Conservation (phyloP, 1,140 invertebrate species). For the Pseudobourletiella spinata region DNA sequence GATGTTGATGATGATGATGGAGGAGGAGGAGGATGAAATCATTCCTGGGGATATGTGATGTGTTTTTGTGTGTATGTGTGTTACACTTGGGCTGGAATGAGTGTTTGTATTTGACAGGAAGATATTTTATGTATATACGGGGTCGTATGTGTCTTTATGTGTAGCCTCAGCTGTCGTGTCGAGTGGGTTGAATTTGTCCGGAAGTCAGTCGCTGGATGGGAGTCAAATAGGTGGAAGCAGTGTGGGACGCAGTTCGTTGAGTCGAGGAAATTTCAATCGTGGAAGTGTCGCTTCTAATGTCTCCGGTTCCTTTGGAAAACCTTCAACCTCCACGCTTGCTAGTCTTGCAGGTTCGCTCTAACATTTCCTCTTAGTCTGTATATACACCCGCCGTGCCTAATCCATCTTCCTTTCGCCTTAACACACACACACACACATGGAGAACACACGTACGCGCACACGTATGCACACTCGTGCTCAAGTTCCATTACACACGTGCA, state of each 20-base stretch:
- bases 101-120: too few relatives aligned
- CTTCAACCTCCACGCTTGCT: conserved; percentile 67
- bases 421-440: too few relatives aligned
- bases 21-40: too few relatives aligned
- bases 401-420: neutral
- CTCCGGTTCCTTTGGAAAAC: conserved; percentile 64
- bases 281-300: conserved; percentile 55
- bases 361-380: neutral
- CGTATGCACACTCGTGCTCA: too few relatives aligned
- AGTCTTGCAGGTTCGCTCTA: conserved; percentile 60
- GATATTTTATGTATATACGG: too few relatives aligned
- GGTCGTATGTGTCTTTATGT: conserved; percentile 19
- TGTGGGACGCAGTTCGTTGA: conserved; percentile 42
- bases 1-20: too few relatives aligned
- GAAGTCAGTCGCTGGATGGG: conserved; percentile 50
- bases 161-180: conserved; percentile 22
- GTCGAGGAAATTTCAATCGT: conserved; percentile 54
- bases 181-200: conserved; percentile 46
- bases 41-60: too few relatives aligned
- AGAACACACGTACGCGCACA: too few relatives aligned
- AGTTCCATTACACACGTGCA: too few relatives aligned
- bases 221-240: conserved; percentile 44
- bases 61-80: too few relatives aligned
- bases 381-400: neutral
- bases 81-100: too few relatives aligned